These are phyloP conservation scores for Arremon brunneinucha DNA, from an alignment of 2,797 vertebrate genomes.

Conservation along the genomic window DNA sequence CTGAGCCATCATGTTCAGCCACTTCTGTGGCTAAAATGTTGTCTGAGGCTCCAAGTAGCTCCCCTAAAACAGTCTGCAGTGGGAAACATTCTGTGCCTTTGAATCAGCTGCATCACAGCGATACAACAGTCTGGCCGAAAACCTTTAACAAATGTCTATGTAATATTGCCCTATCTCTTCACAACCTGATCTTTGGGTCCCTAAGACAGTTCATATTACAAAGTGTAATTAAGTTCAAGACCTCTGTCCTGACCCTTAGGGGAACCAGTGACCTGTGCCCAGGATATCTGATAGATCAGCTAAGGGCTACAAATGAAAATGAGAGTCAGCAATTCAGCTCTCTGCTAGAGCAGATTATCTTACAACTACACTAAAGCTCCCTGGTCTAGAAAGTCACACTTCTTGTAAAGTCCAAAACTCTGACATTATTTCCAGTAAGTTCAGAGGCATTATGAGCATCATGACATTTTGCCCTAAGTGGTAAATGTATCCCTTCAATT, in stretches of 20 bases:
- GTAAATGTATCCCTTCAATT: background rate
- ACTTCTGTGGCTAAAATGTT: background rate
- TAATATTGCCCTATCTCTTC: background rate
- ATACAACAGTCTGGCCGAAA: background rate
- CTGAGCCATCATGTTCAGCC: accelerated
- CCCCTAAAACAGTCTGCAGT: accelerated
- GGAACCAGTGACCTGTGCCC: background rate
- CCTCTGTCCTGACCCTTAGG: background rate
- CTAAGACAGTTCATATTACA: background rate
- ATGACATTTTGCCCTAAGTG: background rate
- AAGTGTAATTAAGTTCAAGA: background rate
- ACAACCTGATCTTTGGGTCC: background rate
- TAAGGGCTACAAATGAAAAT: background rate
- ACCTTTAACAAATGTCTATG: background rate
- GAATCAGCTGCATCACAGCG: background rate
- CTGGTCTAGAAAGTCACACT: background rate
- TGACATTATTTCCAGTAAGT: background rate
- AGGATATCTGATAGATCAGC: background rate
- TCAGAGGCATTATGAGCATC: background rate
- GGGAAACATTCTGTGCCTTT: background rate
- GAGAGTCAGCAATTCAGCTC: background rate
- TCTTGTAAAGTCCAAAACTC: background rate
- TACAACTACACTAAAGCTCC: background rate
- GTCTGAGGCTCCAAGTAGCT: background rate
- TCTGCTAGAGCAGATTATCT: background rate